Evolutionary conservation across 2,888 invertebrate species (phyloP), one percentile per base, ranked within the genome.

Genomic region (Stratiomys singularior): DNA sequence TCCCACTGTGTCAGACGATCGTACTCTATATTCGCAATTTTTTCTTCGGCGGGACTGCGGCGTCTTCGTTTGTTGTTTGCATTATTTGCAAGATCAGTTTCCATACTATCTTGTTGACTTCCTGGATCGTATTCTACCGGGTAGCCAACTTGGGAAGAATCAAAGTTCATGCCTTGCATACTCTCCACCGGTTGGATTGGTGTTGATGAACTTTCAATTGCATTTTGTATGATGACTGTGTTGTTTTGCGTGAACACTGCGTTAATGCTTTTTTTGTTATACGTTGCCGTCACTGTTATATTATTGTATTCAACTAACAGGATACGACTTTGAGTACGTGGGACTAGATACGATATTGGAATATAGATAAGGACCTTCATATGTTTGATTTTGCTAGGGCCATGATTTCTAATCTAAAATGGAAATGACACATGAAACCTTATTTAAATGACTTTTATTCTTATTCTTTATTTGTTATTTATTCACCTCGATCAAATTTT

Each of bases 321-420:
- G 37, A 86, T 83, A 5, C 83, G 82, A 7, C 82, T 81, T 1
- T 80, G 74, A 1, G 86, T 84, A 46, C 84, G 84, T 1, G 83
- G 77, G n/a, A 85, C 81, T 56, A 82, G 83, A 66, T 86, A 86
- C 0, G 86, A 85, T 0, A 87, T 83, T 1, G 87, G 87, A 78
- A 87, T 85, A 30, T 82, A 81, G 27, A 87, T 84, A 2, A 82
- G 81, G 0, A 87, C 80, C 52, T 86, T 84, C 66, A 87, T 79
- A 11, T 82, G 83, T 21, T 85, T 84, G n/a, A 87, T 83, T 5
- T 81, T 84, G 81, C 87, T 87, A 37, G 87, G 87, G 0, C 87
- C 87, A 72, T 85, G 84, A 77, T 87, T 87, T 78, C 84, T 84
- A 74, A 87, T 84, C 83, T 84, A 52, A n/a, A n/a, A n/a, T n/a